Conservation (phyloP, 2,888 invertebrate genomes). For the Heliconius aoede region DNA sequence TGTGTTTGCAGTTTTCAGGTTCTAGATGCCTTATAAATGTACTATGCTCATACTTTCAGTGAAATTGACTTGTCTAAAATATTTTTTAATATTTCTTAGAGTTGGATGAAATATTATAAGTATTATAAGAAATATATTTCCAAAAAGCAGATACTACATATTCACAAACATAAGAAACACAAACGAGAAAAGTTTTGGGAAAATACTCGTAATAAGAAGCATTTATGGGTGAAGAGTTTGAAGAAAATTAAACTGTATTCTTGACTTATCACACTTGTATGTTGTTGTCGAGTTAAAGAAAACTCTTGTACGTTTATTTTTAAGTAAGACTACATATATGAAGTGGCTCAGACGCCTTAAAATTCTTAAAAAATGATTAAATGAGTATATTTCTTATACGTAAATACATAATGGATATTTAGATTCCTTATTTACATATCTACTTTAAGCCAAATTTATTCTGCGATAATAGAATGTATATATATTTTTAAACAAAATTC, state of each 20-base stretch:
- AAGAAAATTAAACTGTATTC: slow-evolving; percentile 44
- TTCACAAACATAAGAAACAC: slow-evolving; percentile 46
- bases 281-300: slow-evolving; percentile 8
- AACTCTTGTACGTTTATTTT: not conserved
- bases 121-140: not conserved
- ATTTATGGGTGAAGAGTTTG: slow-evolving; percentile 39
- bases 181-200: slow-evolving; percentile 47
- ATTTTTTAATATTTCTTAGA: not conserved
- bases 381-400: too few relatives aligned
- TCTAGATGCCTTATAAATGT: slow-evolving; percentile 9
- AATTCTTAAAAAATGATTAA: too few relatives aligned
- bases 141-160: not conserved
- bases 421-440: not conserved
- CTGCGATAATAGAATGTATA: not conserved
- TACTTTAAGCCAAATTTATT: too few relatives aligned
- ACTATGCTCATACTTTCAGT: not conserved
- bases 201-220: slow-evolving; percentile 51
- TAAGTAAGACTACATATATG: not conserved
- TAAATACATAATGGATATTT: not conserved
- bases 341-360: not conserved
- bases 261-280: slow-evolving; percentile 21
- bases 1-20: slow-evolving; percentile 19
- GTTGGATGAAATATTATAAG: not conserved
- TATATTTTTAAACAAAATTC: not conserved
- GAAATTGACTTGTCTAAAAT: not conserved